Evolutionary conservation across 2,113 vertebrate genomes (phyloP).

Genomic region (Haemorhous mexicanus): DNA sequence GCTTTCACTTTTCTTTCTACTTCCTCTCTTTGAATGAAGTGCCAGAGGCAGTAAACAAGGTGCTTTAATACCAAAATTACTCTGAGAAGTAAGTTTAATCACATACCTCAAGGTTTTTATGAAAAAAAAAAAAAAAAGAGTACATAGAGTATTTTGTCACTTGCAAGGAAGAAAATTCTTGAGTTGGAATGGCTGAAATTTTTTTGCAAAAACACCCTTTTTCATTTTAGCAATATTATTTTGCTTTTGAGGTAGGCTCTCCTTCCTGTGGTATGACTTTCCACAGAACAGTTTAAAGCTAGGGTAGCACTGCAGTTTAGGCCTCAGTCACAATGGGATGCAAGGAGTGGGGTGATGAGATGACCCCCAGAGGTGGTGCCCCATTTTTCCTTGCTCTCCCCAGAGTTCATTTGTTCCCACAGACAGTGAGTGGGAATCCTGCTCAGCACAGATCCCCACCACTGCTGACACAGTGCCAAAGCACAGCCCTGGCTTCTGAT

Average conservation of each 20-base stretch:
- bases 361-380: background rate
- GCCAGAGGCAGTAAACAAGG: background rate
- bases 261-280: background rate
- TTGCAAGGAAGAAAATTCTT: background rate
- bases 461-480: background rate
- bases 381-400: background rate
- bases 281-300: background rate
- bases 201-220: background rate
- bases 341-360: background rate
- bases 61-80: constrained; percentile 13
- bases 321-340: background rate
- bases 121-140: background rate
- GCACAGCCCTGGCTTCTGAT: background rate
- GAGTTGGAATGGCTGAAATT: background rate
- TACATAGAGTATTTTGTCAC: background rate
- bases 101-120: background rate
- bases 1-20: background rate
- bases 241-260: background rate
- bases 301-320: rapidly evolving
- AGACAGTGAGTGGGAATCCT: background rate
- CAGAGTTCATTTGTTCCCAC: background rate
- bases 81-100: constrained; percentile 12
- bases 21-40: background rate
- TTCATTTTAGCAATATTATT: background rate
- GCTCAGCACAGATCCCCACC: rapidly evolving